These are phyloP conservation scores for Bergia sp. DNA, from an alignment of 92 coral and sea anemone species.

Conservation along the genomic window DNA sequence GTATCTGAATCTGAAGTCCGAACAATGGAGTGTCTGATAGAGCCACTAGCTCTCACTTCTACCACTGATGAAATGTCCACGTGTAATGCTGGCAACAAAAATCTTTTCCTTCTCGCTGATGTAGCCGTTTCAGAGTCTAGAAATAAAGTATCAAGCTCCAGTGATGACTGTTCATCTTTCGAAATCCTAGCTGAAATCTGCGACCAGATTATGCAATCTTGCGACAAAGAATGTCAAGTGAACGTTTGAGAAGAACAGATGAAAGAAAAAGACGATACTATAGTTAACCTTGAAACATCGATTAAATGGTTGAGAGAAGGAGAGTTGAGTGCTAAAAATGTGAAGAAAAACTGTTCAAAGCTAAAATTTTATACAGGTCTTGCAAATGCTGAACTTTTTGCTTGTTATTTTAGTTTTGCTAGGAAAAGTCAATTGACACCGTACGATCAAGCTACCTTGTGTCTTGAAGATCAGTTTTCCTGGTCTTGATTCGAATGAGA, in stretches of 20 bases:
- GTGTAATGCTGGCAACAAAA: neutral
- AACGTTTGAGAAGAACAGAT: too few species aligned
- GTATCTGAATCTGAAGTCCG: neutral
- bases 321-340: too few species aligned
- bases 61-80: neutral
- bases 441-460: constrained; percentile 3
- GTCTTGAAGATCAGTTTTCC: constrained; percentile 39
- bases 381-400: too few species aligned
- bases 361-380: too few species aligned
- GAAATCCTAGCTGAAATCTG: neutral
- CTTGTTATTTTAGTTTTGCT: too few species aligned
- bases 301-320: too few species aligned
- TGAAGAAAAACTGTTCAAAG: too few species aligned
- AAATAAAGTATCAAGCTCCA: neutral
- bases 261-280: too few species aligned
- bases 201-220: constrained; percentile 4
- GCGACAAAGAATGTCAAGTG: neutral
- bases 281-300: too few species aligned
- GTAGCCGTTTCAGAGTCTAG: neutral
- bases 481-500: constrained; percentile 35
- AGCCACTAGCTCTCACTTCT: neutral
- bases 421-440: too few species aligned
- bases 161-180: constrained; percentile 2
- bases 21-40: neutral
- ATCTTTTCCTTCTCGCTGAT: neutral